phyloP scores from a whole-genome alignment of 2,797 vertebrate genomes.

The Odontamblyopus rebecca region DNA sequence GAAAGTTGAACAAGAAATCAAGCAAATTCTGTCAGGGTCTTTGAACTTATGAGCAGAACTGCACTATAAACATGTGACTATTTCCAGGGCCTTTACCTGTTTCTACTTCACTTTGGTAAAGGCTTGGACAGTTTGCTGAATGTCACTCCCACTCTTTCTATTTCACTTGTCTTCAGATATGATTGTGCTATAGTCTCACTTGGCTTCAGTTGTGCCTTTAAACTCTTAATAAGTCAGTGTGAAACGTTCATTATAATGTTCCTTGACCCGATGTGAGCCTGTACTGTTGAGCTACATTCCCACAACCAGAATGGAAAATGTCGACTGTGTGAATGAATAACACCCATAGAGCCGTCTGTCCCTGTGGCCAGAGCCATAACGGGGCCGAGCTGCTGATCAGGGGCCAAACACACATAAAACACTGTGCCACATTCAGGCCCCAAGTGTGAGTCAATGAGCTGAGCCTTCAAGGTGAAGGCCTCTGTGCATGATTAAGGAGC shows the following conservation, averaged over 20 bases:
- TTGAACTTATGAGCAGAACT: too few relatives aligned
- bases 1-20: too few relatives aligned
- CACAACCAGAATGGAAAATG: slow-evolving; percentile 43
- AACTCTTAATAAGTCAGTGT: too few relatives aligned
- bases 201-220: too few relatives aligned
- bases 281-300: slow-evolving; percentile 5
- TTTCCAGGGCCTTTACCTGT: too few relatives aligned
- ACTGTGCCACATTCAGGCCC: not conserved
- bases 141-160: too few relatives aligned
- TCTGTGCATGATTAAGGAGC: not conserved
- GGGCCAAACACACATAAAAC: slow-evolving; percentile 18
- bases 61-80: too few relatives aligned
- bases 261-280: not conserved
- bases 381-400: slow-evolving; percentile 7
- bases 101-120: too few relatives aligned
- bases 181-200: too few relatives aligned
- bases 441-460: not conserved
- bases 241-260: not conserved
- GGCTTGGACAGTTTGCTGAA: too few relatives aligned
- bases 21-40: too few relatives aligned
- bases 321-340: slow-evolving; percentile 44
- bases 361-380: slow-evolving; percentile 17
- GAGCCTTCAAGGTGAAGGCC: not conserved
- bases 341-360: slow-evolving; percentile 25
- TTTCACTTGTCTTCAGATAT: too few relatives aligned